Percentiles rank a stretch among this genome's conserved stretches.
Conservation (phyloP, 1,140 invertebrate species). For the Sminthurinus signatus region DNA sequence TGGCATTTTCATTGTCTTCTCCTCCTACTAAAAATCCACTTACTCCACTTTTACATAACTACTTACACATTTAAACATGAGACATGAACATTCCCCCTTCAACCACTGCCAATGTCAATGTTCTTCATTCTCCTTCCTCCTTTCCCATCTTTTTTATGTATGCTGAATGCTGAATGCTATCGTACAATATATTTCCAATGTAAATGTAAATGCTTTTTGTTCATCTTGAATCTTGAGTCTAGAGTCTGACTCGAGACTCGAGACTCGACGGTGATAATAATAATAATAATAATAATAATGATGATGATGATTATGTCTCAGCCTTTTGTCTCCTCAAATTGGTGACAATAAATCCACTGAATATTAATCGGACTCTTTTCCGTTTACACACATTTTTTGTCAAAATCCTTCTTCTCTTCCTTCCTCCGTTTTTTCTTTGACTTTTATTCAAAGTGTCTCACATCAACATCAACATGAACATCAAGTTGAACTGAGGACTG, state of each 20-base stretch:
- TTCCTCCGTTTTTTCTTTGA: too few species aligned
- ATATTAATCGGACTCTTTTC: conserved; percentile 27
- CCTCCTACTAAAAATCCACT: conserved; percentile 8
- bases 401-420: not conserved
- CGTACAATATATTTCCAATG: too few species aligned
- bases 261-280: too few species aligned
- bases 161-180: too few species aligned
- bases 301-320: too few species aligned
- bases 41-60: conserved; percentile 3
- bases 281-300: too few species aligned
- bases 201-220: too few species aligned
- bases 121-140: conserved; percentile 8
- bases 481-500: too few species aligned
- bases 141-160: not conserved
- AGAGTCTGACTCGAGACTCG: too few species aligned
- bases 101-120: not conserved
- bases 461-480: too few species aligned
- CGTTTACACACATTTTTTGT: not conserved
- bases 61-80: conserved; percentile 3
- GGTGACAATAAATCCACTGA: conserved; percentile 27
- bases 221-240: too few species aligned
- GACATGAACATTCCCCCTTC: not conserved
- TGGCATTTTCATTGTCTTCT: conserved; percentile 1
- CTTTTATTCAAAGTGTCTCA: too few species aligned
- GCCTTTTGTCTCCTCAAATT: conserved; percentile 34